Conservation (phyloP, 2,113 vertebrate species). For the Nesoenas mayeri region DNA sequence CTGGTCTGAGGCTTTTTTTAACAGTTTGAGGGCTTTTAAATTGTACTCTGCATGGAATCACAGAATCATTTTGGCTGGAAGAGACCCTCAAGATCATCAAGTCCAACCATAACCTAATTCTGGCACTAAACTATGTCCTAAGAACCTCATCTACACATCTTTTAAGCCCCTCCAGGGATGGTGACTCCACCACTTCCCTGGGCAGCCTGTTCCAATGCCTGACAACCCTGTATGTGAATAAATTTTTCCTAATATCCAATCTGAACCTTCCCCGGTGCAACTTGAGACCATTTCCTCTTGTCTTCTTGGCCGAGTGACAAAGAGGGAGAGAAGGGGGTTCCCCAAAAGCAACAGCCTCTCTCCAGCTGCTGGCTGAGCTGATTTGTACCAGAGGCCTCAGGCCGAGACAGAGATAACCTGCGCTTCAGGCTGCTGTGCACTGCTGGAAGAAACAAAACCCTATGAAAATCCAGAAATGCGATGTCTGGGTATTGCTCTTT, state of each 20-base stretch:
- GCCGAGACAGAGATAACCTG: neutral
- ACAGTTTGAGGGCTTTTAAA: neutral
- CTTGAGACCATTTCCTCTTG: no score
- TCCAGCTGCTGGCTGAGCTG: neutral
- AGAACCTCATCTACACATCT: no score
- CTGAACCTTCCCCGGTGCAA: no score
- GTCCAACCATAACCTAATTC: no score
- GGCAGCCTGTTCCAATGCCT: no score
- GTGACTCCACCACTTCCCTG: no score
- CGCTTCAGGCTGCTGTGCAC: neutral
- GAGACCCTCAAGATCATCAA: no score
- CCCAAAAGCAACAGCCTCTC: neutral
- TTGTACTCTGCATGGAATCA: neutral
- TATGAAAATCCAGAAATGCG: neutral
- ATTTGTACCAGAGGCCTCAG: neutral
- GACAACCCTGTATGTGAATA: no score
- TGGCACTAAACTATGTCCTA: no score
- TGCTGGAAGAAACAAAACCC: neutral
- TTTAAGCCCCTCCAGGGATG: no score
- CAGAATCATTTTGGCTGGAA: no score
- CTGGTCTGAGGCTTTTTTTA: neutral
- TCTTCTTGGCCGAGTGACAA: neutral
- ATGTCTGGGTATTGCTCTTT: neutral
- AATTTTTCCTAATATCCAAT: no score
- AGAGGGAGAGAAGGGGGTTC: neutral